Conservation (phyloP, 2,113 vertebrate genomes). For the cattle (Bos taurus) region ARS-UCD2.0 NC_037352.1:32959501-32960000, state of each 20-base stretch:
- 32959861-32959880: background rate
- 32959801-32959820: background rate
- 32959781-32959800: background rate
- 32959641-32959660: background rate
- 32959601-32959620: background rate
- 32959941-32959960: rapidly evolving
- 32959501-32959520: background rate
- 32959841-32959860: background rate
- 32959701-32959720: background rate
- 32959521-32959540: background rate
- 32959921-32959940: background rate
- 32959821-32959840: background rate
- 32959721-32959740: background rate
- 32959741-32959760: background rate
- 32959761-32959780: background rate
- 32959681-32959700: rapidly evolving
- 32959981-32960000: background rate
- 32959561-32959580: background rate
- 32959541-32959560: rapidly evolving
- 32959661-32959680: background rate
- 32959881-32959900: background rate
- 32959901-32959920: background rate
- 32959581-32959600: background rate
- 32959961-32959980: background rate
- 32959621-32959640: background rate